Conservation (phyloP, 2,888 invertebrate species). For the Drosophila merina region DNA sequence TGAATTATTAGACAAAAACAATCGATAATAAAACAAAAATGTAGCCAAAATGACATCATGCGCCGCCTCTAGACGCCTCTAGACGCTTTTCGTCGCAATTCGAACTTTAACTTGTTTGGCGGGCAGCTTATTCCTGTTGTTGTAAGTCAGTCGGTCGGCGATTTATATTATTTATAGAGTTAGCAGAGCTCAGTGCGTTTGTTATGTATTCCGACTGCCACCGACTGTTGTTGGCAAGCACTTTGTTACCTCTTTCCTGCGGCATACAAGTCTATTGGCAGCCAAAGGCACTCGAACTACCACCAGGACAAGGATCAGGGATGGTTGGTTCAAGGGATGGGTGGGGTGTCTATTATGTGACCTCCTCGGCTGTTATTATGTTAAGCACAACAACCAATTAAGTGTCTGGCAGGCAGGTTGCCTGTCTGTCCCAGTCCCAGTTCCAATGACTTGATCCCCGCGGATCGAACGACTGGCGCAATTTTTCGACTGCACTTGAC, state of each 20-base stretch:
- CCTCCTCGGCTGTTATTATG: slow-evolving; percentile 68
- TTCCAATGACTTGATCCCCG: slow-evolving; percentile 16
- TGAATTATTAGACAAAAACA: slow-evolving; percentile 68
- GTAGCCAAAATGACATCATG: slow-evolving; percentile 68
- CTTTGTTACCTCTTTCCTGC: slow-evolving; percentile 58
- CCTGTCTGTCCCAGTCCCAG: slow-evolving; percentile 15
- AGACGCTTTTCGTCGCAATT: slow-evolving; percentile 20
- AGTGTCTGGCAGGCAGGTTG: slow-evolving; percentile 50
- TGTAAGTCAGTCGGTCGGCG: slow-evolving; percentile 55
- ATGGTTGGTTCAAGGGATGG: not conserved
- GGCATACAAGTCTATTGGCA: slow-evolving; percentile 62
- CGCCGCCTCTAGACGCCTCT: slow-evolving; percentile 26
- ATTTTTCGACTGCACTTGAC: slow-evolving; percentile 37
- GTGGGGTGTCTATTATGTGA: slow-evolving; percentile 61
- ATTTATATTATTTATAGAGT: slow-evolving; percentile 68
- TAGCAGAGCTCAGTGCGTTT: slow-evolving; percentile 62
- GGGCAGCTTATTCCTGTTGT: slow-evolving; percentile 18
- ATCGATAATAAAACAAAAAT: slow-evolving; percentile 55
- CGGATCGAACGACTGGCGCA: slow-evolving; percentile 32
- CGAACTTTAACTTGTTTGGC: slow-evolving; percentile 55
- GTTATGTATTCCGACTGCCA: slow-evolving; percentile 49
- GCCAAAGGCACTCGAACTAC: slow-evolving; percentile 64
- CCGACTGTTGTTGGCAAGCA: slow-evolving; percentile 71
- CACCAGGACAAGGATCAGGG: slow-evolving; percentile 42
- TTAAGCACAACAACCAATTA: slow-evolving; percentile 77